Base-by-base conservation (phyloP, 2,888 invertebrate species). In the Cryptocephalus moraei region DNA sequence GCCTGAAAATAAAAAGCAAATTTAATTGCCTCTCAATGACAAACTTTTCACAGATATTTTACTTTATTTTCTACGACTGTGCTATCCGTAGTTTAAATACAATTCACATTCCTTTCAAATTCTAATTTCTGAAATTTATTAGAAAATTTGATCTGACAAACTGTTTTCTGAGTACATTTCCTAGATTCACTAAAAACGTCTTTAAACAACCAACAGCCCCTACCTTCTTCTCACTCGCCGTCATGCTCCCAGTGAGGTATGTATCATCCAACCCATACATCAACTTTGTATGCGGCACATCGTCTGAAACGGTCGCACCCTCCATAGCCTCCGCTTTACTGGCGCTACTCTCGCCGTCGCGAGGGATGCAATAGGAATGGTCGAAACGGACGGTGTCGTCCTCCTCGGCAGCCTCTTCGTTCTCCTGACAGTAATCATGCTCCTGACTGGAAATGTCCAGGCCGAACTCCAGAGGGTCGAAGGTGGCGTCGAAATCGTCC, bases 371-470 rank as follows among this genome's bases (percentile, higher is more conserved):
- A 46, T 62, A 62, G 22, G 56, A 53, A 54, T 62, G 62, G 39
- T 62, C 62, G 6, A 48, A 45, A 43, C 50, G 36, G 13, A 33
- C 31, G 13, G 8, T 43, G 36, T 8, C 8, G 11, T 48, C 45
- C 10, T 43, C 22, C 41, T 43, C 8, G 32, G 14, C 43, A 40
- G 40, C 44, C 9, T 48, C 42, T 42, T 53, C 48, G 32, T 51
- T 51, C 39, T 53, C 58, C 32, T 51, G 56, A 44, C 64, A 65
- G 47, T 66, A 65, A 53, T 64, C 60, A 45, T 66, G 64, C 44
- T 65, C 65, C 6, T 36, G n/a, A 11, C 12, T n/a, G 36, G 36
- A 4, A 6, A 36, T 12, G 12, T 36, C 36, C 12, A 36, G 12
- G n/a, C 36, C 36, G 2, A 12, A 12, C 10, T 40, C 40, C 22